Conservation (phyloP, 2,888 invertebrate species). For the Cepaea hortensis region DNA sequence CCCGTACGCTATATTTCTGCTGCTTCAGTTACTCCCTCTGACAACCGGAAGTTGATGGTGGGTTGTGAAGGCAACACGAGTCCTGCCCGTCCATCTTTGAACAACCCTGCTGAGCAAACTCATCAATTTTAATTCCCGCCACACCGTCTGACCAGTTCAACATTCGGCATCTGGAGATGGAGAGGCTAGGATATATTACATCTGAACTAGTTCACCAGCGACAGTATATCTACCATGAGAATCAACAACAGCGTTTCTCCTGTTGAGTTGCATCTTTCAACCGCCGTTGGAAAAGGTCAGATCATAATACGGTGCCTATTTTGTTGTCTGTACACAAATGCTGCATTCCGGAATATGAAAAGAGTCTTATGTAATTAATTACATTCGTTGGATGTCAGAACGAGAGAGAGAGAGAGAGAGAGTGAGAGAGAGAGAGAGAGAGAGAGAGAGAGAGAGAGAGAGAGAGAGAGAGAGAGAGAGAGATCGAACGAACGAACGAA, state of each 20-base stretch:
- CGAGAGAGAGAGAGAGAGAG: background rate
- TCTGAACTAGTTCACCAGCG: background rate
- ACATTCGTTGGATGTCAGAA: too few species aligned
- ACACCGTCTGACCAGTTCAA: slow-evolving; percentile 4
- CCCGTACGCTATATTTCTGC: background rate
- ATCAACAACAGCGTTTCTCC: background rate
- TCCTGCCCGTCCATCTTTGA: background rate
- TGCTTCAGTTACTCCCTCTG: background rate
- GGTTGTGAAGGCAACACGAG: background rate
- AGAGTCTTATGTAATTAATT: too few species aligned
- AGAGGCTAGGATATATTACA: background rate
- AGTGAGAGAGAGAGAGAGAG: background rate
- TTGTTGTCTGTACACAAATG: too few species aligned
- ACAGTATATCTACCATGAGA: background rate
- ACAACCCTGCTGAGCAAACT: background rate
- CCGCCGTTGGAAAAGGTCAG: too few species aligned
- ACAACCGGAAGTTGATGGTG: background rate
- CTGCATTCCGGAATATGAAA: too few species aligned
- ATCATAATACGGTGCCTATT: too few species aligned
- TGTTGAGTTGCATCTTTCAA: too few species aligned
- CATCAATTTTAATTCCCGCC: background rate
- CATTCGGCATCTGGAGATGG: slow-evolving; percentile 1
- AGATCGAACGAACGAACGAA: too few species aligned
- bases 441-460: background rate
- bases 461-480: background rate